Percentiles rank a stretch among this genome's conserved stretches.
Evolutionary conservation across 2,888 invertebrate species (phyloP).

Genomic region (Stenchaetothrips biformis): DNA sequence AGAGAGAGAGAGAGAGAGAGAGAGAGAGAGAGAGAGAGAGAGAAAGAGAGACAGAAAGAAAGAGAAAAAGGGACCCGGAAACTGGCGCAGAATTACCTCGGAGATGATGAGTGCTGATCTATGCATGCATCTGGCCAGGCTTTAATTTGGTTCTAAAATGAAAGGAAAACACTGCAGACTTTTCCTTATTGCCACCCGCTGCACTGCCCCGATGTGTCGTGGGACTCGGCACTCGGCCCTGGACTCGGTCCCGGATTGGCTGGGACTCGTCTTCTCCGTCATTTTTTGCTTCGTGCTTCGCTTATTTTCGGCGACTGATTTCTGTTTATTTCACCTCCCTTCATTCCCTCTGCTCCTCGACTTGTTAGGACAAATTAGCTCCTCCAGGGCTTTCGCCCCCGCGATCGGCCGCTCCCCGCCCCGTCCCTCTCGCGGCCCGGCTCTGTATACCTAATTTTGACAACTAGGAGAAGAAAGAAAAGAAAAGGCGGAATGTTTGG

Average conservation of each 20-base stretch:
- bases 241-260: not conserved
- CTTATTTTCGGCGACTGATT: not conserved
- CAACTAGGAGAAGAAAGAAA: not conserved
- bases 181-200: not conserved
- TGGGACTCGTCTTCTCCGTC: too few species aligned
- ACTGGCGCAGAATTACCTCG: conserved; percentile 2
- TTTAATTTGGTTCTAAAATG: conserved; percentile 10
- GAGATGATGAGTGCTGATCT: conserved; percentile 11
- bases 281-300: too few species aligned
- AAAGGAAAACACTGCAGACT: not conserved
- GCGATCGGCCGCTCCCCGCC: not conserved
- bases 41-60: not conserved
- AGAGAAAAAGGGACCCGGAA: not conserved
- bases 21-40: not conserved
- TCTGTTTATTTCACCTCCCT: not conserved
- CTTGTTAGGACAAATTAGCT: not conserved
- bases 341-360: not conserved
- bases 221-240: not conserved
- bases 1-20: not conserved
- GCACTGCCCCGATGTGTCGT: not conserved
- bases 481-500: not conserved
- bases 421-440: not conserved
- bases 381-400: not conserved
- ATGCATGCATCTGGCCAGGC: conserved; percentile 8
- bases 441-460: conserved; percentile 19